Percentiles rank a stretch among this genome's conserved stretches.
These are phyloP conservation scores for Tuta absoluta DNA, from an alignment of 2,888 invertebrate genomes.

Conservation along the genomic window DNA sequence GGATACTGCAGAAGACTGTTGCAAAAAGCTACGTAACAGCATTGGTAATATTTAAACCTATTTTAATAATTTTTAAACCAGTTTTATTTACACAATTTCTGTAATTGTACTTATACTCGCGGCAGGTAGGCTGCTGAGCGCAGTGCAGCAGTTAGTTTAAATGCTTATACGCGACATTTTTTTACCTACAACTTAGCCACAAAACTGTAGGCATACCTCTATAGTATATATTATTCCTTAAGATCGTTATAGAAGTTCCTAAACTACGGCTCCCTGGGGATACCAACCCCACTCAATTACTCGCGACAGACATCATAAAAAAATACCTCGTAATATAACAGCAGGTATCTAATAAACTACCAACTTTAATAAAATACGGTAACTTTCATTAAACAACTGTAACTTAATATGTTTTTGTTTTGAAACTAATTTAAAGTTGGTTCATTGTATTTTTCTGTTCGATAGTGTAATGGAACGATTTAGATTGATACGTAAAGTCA, in stretches of 20 bases:
- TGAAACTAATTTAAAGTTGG: neutral
- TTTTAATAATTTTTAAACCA: no score
- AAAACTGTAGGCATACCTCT: no score
- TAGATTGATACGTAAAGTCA: no score
- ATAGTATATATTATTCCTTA: neutral
- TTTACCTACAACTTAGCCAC: no score
- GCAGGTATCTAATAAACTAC: slow-evolving; percentile 4
- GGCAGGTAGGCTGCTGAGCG: no score
- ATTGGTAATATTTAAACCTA: no score
- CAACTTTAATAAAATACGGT: neutral
- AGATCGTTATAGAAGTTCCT: neutral
- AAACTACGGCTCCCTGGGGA: neutral
- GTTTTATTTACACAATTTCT: no score
- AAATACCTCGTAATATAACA: neutral
- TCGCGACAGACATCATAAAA: neutral
- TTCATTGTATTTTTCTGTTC: neutral
- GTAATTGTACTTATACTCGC: no score
- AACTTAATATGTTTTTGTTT: neutral
- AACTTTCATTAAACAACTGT: neutral
- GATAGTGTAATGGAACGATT: neutral
- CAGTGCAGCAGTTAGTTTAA: no score
- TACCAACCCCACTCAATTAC: slow-evolving; percentile 5
- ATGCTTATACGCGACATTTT: no score
- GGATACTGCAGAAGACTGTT: no score
- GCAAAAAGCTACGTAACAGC: no score